Evolutionary conservation across 2,888 invertebrate species (phyloP).

Genomic region (Erebia aethiops): DNA sequence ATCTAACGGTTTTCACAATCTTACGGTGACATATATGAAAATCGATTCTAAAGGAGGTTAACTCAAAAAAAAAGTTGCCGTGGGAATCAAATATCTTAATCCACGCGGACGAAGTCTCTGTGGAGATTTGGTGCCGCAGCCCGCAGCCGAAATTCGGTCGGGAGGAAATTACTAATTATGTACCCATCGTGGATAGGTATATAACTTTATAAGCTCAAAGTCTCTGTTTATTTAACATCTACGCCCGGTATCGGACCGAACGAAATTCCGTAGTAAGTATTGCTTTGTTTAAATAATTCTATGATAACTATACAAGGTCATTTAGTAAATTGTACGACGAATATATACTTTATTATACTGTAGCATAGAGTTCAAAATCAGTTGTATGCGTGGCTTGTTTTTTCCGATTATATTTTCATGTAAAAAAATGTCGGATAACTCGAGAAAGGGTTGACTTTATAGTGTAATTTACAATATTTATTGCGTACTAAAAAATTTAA

Average conservation of each 20-base stretch:
- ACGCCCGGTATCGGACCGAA: constrained; percentile 23
- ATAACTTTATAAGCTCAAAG: background rate
- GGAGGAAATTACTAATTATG: no score
- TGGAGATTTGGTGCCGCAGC: background rate
- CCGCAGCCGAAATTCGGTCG: no score
- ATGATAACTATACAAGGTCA: constrained; percentile 33
- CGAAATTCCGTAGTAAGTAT: constrained; percentile 29
- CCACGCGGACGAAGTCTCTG: no score
- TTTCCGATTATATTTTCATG: background rate
- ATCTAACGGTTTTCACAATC: no score
- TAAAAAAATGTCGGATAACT: background rate
- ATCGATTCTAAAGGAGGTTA: no score
- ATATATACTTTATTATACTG: background rate
- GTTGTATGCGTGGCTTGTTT: background rate
- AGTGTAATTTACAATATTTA: no score
- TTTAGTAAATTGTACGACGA: background rate
- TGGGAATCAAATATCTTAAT: no score
- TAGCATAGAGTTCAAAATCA: background rate
- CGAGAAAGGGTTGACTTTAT: no score
- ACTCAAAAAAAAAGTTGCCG: no score
- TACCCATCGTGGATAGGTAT: no score
- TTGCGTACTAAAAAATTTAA: no score
- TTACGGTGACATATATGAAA: no score
- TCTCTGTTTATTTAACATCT: constrained; percentile 26
- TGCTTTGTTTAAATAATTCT: constrained; percentile 29